phyloP scores from a whole-genome alignment of 2,797 vertebrate genomes.

The Sciurus carolinensis region DNA sequence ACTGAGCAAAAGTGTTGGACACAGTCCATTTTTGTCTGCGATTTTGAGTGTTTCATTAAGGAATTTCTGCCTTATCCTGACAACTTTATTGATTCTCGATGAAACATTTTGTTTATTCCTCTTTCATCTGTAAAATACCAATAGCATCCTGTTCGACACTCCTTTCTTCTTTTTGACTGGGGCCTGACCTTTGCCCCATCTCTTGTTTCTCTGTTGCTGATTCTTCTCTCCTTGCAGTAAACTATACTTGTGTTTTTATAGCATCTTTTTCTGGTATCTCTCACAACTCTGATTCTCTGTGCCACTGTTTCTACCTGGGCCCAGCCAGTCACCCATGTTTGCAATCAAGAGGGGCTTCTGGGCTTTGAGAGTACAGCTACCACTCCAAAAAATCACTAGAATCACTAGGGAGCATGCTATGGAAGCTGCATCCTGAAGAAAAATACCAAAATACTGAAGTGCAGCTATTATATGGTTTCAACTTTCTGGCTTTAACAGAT shows the following conservation, averaged over 20 bases:
- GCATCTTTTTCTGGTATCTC: neutral
- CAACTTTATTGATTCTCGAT: neutral
- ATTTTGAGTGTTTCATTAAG: neutral
- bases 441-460: neutral
- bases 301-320: neutral
- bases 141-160: neutral
- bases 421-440: neutral
- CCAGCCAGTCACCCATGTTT: neutral
- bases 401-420: too few relatives aligned
- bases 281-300: neutral
- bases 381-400: too few relatives aligned
- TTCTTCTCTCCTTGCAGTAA: neutral
- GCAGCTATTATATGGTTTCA: neutral
- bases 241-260: neutral
- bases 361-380: neutral
- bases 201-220: neutral
- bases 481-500: neutral
- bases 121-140: neutral
- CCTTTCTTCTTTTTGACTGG: neutral
- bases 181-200: neutral
- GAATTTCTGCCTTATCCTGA: neutral
- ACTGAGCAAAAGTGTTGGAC: too few relatives aligned
- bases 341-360: neutral
- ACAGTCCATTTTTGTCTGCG: neutral
- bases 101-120: neutral